phyloP scores from a whole-genome alignment of 2,888 invertebrate genomes.

The Pachymerium ferrugineum region DNA sequence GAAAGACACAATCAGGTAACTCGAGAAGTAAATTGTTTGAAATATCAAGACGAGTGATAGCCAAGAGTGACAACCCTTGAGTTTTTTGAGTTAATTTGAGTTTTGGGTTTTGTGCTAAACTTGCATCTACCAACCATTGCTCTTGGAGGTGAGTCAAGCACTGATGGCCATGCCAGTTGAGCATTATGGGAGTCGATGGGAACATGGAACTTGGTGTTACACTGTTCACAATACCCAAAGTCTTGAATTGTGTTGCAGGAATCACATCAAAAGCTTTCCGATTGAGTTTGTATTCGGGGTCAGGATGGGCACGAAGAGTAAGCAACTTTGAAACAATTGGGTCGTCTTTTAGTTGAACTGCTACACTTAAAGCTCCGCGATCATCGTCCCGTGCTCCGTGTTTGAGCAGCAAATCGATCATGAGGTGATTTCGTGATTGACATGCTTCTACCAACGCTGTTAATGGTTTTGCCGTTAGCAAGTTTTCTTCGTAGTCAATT shows the following conservation, averaged over 20 bases:
- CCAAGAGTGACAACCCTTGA: constrained; percentile 69
- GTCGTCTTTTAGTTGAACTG: constrained; percentile 67
- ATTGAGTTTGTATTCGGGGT: constrained; percentile 88
- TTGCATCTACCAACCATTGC: constrained; percentile 78
- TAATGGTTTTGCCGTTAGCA: constrained; percentile 43
- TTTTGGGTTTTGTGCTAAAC: constrained; percentile 75
- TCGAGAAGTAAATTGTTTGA: constrained; percentile 77
- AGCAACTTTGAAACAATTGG: constrained; percentile 70
- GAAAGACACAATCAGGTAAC: constrained; percentile 76
- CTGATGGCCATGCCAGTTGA: constrained; percentile 85
- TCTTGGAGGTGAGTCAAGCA: constrained; percentile 63
- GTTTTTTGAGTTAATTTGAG: constrained; percentile 64
- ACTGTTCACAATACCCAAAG: constrained; percentile 39
- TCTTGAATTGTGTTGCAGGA: constrained; percentile 38
- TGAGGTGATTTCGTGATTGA: constrained; percentile 59
- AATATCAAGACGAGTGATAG: constrained; percentile 87
- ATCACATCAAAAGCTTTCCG: constrained; percentile 72
- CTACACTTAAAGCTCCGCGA: constrained; percentile 71
- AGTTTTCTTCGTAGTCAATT: constrained; percentile 44
- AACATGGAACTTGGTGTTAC: constrained; percentile 69
- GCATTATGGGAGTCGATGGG: constrained; percentile 70
- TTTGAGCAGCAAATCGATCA: constrained; percentile 70
- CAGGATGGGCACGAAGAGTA: constrained; percentile 80
- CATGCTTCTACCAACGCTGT: constrained; percentile 65
- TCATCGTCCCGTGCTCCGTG: constrained; percentile 83